Base-by-base conservation (phyloP, 2,888 invertebrate species). In the Morpho deidamia region DNA sequence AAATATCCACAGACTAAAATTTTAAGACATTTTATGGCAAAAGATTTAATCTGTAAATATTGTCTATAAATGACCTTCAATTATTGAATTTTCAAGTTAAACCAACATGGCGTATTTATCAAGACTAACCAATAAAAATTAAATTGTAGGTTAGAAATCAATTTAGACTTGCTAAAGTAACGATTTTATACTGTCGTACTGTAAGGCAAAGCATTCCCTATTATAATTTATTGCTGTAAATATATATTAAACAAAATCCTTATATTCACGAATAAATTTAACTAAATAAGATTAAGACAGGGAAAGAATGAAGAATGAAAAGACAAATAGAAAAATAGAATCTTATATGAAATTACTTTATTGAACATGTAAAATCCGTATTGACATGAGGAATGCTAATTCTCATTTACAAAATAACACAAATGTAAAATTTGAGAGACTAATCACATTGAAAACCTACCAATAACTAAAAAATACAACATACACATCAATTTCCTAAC, bases 361-460 rank as follows among this genome's bases (percentile, higher is more conserved):
- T 89, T 90, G 90, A 90, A 90, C 89, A 89, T 90, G 90, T 90
- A 89, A 89, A 90, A 86, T 85, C 87, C 86, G 81, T 88, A 85
- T 90, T 87, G 90, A 90, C 90, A 89, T 86, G 88, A 90, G 90
- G 90, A 90, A 90, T 90, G 90, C 89, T 89, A 89, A 78, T 86
- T 88, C 89, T 87, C 88, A 87, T 88, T 87, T 85, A 90, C 82
- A 90, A 87, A 88, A 83, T 87, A 89, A 90, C 88, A 86, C 84
- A 85, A 84, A 86, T 86, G 88, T 87, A 88, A 89, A 87, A 88
- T 86, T 87, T 84, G 74, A 87, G 88, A 87, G 88, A 90, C 89
- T 83, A 90, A 87, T 88, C 83, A 90, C 83, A 88, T 85, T 78
- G 78, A 85, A 84, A 90, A 86, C 89, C 89, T 87, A 86, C 90